These are phyloP conservation scores for Python bivittatus DNA, from an alignment of 2,113 vertebrate species.

Conservation along the genomic window DNA sequence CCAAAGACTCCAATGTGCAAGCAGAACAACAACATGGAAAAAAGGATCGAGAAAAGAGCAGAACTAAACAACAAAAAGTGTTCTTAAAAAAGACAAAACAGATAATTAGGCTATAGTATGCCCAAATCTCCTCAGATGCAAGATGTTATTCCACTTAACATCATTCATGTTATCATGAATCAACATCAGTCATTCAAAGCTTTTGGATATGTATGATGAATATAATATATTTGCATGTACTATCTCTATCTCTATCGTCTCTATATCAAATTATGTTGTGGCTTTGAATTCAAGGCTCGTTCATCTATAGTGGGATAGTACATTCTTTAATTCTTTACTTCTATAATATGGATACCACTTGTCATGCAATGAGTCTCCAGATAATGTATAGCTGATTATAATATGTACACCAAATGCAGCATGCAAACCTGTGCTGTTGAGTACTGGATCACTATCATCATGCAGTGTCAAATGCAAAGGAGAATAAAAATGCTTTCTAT, in stretches of 20 bases:
- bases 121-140: neutral
- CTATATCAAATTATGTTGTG: neutral
- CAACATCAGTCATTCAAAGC: neutral
- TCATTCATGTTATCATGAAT: too few relatives aligned
- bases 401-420: neutral
- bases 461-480: neutral
- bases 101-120: neutral
- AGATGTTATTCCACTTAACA: neutral
- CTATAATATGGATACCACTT: neutral
- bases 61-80: neutral
- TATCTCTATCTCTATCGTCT: too few relatives aligned
- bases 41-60: neutral
- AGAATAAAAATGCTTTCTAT: neutral
- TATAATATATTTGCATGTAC: neutral
- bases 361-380: neutral
- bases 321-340: neutral
- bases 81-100: neutral
- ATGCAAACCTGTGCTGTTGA: neutral
- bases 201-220: neutral
- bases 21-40: neutral
- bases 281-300: neutral
- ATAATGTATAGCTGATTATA: neutral
- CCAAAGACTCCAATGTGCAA: neutral
- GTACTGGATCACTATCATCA: neutral
- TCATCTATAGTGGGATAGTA: neutral